phyloP scores from a whole-genome alignment of 2,888 invertebrate species.

The Caenorhabditis becei region DNA sequence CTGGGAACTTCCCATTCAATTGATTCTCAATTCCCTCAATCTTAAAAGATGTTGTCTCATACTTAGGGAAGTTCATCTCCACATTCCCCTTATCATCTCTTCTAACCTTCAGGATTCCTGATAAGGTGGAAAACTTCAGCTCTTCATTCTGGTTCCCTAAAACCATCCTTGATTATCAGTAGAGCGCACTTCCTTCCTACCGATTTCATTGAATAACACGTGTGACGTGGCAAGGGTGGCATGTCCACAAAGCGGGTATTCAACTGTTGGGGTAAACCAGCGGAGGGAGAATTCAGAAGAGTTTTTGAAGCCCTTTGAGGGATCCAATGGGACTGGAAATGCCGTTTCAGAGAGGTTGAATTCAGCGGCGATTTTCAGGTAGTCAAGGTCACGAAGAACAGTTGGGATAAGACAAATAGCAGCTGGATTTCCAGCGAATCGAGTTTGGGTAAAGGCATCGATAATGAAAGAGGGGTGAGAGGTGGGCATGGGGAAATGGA shows the following conservation, averaged over 20 bases:
- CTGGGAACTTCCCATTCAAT: conserved; percentile 55
- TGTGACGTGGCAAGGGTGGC: conserved; percentile 84
- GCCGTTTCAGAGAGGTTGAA: conserved; percentile 85
- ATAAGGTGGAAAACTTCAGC: conserved; percentile 75
- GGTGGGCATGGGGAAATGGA: conserved; percentile 16
- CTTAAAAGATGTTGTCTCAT: conserved; percentile 64
- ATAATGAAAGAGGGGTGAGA: conserved; percentile 85
- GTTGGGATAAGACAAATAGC: conserved; percentile 83
- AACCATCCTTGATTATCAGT: not conserved
- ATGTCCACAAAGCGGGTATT: conserved; percentile 85
- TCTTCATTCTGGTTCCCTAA: conserved; percentile 68
- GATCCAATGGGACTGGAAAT: conserved; percentile 82
- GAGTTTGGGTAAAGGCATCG: conserved; percentile 84
- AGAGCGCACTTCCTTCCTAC: not conserved
- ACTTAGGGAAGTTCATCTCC: conserved; percentile 70
- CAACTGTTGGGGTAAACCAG: conserved; percentile 85
- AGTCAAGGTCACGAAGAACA: conserved; percentile 82
- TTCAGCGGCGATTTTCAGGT: conserved; percentile 84
- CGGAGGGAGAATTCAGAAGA: conserved; percentile 82
- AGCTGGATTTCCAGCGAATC: conserved; percentile 84
- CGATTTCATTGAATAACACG: conserved; percentile 82
- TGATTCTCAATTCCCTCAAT: conserved; percentile 39
- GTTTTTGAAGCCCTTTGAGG: conserved; percentile 21
- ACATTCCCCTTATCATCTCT: conserved; percentile 50
- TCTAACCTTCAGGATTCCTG: conserved; percentile 67